Conservation (phyloP, 2,113 vertebrate species). For the Tiliqua scincoides region DNA sequence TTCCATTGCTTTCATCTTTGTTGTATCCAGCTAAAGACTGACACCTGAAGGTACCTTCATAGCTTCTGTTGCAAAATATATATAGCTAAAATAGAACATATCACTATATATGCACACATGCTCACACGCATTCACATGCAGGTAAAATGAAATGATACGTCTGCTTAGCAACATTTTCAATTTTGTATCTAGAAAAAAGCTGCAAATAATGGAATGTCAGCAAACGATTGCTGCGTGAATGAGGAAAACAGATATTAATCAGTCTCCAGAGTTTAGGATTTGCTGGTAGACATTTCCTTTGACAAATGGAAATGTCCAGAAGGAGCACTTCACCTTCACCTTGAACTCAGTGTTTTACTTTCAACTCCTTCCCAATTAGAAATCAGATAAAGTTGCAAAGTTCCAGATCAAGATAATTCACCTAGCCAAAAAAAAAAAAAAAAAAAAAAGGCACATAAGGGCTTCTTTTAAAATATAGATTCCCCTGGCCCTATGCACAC, state of each 20-base stretch:
- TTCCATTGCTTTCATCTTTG: background rate
- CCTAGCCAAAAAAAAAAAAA: background rate
- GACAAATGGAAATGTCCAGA: constrained; percentile 60
- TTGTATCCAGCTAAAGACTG: constrained; percentile 11
- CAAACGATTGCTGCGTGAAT: constrained; percentile 3
- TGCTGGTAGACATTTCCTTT: constrained; percentile 44
- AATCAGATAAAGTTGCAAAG: constrained; percentile 44
- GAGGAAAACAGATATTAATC: constrained; percentile 22
- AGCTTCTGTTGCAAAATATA: background rate
- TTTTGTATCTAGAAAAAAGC: constrained; percentile 1
- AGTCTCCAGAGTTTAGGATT: constrained; percentile 31
- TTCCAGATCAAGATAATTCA: constrained; percentile 35
- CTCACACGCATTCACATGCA: constrained; percentile 50
- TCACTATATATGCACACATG: constrained; percentile 5
- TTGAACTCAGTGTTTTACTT: constrained; percentile 27
- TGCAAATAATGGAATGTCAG: constrained; percentile 30
- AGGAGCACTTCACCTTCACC: constrained; percentile 36
- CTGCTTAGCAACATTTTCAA: background rate
- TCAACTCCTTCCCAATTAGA: constrained; percentile 38
- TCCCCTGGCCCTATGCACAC: background rate
- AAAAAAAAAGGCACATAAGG: background rate
- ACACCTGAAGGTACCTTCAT: constrained; percentile 35
- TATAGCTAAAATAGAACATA: constrained; percentile 6
- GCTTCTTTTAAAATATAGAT: background rate
- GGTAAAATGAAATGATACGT: background rate